Evolutionary conservation across 1,140 invertebrate genomes (phyloP).

Genomic region (Bombus breviceps): DNA sequence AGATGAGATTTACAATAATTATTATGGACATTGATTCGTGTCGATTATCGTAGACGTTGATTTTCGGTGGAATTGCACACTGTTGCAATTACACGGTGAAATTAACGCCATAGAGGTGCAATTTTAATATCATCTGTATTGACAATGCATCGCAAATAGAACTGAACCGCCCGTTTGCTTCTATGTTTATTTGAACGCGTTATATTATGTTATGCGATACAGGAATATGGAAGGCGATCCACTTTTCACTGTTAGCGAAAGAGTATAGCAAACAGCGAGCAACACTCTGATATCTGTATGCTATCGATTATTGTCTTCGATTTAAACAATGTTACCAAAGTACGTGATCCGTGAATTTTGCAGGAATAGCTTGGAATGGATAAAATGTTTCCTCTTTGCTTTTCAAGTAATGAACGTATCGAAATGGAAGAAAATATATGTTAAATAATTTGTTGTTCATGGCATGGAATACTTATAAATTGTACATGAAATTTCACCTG

Average conservation of each 20-base stretch:
- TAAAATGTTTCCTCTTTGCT: neutral
- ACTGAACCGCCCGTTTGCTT: neutral
- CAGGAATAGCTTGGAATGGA: neutral
- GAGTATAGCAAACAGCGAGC: neutral
- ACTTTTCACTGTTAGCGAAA: neutral
- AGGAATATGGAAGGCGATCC: too few relatives aligned
- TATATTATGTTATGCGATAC: neutral
- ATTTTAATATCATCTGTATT: slow-evolving; percentile 3
- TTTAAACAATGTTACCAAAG: neutral
- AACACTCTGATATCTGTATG: neutral
- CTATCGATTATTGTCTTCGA: neutral
- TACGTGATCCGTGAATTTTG: too few relatives aligned
- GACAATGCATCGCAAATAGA: neutral
- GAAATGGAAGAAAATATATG: neutral
- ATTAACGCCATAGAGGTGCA: neutral
- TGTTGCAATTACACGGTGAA: neutral
- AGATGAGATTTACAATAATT: slow-evolving; percentile 16
- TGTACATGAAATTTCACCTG: neutral
- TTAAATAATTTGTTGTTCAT: neutral
- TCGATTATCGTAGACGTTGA: slow-evolving; percentile 25
- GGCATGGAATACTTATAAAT: neutral
- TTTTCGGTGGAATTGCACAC: neutral
- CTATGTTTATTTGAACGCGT: slow-evolving; percentile 6
- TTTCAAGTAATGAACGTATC: neutral
- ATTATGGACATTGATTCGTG: neutral